These are phyloP conservation scores for Desmophyllum pertusum DNA, from an alignment of 92 coral and sea anemone species.

Conservation along the genomic window DNA sequence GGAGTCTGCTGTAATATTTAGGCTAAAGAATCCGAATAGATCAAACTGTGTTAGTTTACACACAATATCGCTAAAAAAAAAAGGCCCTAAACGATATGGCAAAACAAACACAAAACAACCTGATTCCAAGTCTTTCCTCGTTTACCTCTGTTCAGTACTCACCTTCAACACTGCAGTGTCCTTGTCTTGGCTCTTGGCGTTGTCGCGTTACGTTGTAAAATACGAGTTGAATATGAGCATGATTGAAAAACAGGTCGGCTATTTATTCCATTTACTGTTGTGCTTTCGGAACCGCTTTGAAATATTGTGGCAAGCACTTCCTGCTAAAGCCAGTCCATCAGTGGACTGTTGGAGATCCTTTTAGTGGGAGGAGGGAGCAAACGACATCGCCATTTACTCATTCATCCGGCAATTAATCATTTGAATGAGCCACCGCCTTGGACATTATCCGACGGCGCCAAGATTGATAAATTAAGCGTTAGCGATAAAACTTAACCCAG, in stretches of 20 bases:
- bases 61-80: too few relatives aligned
- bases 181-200: not conserved
- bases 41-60: too few relatives aligned
- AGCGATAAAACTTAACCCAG: not conserved
- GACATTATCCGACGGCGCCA: not conserved
- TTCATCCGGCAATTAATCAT: constrained; percentile 24
- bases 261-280: not conserved
- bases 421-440: not conserved
- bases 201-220: not conserved
- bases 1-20: too few relatives aligned
- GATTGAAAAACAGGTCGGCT: constrained; percentile 3
- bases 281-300: constrained; percentile 26
- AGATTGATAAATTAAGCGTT: not conserved
- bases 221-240: not conserved
- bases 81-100: too few relatives aligned
- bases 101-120: too few relatives aligned
- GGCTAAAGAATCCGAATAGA: too few relatives aligned
- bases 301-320: constrained; percentile 26
- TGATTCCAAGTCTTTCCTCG: too few relatives aligned
- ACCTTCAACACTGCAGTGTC: not conserved
- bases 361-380: constrained; percentile 17
- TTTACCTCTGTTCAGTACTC: too few relatives aligned
- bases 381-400: not conserved
- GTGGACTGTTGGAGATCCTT: constrained; percentile 20
- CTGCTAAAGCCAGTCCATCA: constrained; percentile 3